phyloP scores from a whole-genome alignment of 1,140 invertebrate species.

The Drosophila arizonae region DNA sequence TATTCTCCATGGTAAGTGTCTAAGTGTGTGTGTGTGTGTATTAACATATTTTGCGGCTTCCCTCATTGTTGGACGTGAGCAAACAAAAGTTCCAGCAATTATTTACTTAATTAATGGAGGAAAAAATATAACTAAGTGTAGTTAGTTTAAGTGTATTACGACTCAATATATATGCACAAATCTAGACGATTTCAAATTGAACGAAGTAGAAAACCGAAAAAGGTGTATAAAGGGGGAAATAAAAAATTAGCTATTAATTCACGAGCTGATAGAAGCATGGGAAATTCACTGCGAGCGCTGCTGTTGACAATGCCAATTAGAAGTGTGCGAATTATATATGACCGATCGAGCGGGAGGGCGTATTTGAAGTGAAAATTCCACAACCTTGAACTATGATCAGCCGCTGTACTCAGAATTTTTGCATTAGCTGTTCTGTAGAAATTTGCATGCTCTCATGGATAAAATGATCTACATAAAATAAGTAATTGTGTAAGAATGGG shows the following conservation, averaged over 20 bases:
- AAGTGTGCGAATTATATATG: conserved; percentile 32
- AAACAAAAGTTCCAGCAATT: conserved; percentile 45
- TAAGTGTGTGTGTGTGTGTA: background rate
- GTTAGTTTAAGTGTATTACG: conserved; percentile 18
- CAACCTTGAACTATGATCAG: conserved; percentile 48
- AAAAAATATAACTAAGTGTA: conserved; percentile 59
- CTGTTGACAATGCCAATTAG: conserved; percentile 47
- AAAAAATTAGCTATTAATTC: conserved; percentile 31
- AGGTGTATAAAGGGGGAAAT: background rate
- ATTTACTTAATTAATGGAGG: conserved; percentile 68
- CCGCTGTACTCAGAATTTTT: conserved; percentile 19
- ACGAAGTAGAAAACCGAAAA: background rate
- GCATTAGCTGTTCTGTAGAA: conserved; percentile 48
- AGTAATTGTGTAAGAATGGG: background rate
- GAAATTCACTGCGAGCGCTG: conserved; percentile 12
- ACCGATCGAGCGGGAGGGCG: background rate
- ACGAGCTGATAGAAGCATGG: conserved; percentile 15
- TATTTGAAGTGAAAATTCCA: conserved; percentile 6
- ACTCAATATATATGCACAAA: conserved; percentile 42
- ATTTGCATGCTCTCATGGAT: conserved; percentile 56
- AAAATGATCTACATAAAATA: conserved; percentile 19
- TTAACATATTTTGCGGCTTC: conserved; percentile 55
- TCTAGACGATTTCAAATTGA: conserved; percentile 8
- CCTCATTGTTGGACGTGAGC: conserved; percentile 43
- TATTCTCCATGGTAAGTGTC: background rate